Conservation (phyloP, 1,140 invertebrate genomes). For the Drosophila truncata region DNA sequence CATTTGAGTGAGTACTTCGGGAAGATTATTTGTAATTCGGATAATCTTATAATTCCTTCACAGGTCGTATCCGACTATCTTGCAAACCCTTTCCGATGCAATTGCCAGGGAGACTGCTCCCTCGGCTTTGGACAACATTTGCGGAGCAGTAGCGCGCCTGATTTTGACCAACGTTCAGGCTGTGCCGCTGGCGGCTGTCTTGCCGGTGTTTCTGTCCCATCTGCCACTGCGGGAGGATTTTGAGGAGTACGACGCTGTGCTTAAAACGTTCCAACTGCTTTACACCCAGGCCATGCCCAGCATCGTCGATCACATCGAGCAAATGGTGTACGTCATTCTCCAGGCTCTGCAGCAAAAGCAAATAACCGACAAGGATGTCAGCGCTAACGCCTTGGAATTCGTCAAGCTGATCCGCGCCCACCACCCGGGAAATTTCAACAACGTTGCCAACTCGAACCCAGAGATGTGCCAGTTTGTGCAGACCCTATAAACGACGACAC, state of each 20-base stretch:
- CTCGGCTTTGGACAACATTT: conserved; percentile 91
- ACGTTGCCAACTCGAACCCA: conserved; percentile 62
- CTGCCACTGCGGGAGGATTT: conserved; percentile 91
- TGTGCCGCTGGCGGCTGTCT: conserved; percentile 89
- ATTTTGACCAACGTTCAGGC: conserved; percentile 88
- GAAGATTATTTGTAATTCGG: neutral
- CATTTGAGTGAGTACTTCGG: conserved; percentile 66
- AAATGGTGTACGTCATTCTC: conserved; percentile 87
- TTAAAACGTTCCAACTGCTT: conserved; percentile 88
- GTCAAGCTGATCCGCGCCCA: conserved; percentile 86
- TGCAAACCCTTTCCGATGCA: conserved; percentile 89
- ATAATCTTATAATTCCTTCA: neutral
- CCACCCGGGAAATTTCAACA: conserved; percentile 87
- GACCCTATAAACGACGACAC: conserved; percentile 50
- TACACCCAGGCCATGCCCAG: conserved; percentile 87
- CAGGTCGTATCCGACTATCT: conserved; percentile 86
- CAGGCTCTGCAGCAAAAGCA: conserved; percentile 86
- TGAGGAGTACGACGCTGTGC: conserved; percentile 90
- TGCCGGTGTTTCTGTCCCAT: conserved; percentile 90
- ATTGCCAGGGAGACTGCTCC: conserved; percentile 88
- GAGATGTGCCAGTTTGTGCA: conserved; percentile 69
- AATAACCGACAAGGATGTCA: conserved; percentile 48
- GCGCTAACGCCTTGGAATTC: conserved; percentile 85
- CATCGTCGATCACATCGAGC: conserved; percentile 86
- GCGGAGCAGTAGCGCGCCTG: conserved; percentile 91